These are phyloP conservation scores for Chrysolina americana DNA, from an alignment of 2,888 invertebrate species.

Conservation along the genomic window DNA sequence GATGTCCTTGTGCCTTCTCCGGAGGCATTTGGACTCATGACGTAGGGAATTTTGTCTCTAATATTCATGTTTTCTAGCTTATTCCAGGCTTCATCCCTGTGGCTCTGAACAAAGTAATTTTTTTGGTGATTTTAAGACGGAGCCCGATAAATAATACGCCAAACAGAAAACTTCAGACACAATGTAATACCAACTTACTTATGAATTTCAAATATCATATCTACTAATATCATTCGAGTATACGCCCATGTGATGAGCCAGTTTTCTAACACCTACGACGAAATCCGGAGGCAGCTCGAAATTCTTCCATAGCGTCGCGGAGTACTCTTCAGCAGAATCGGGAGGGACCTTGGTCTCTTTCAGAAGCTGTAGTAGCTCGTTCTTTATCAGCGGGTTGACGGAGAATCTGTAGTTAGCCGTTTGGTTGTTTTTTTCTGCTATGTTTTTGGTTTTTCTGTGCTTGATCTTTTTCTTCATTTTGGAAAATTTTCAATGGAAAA, in stretches of 20 bases:
- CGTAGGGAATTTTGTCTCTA: no score
- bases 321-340: constrained; percentile 34
- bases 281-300: constrained; percentile 48
- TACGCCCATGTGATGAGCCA: constrained; percentile 45
- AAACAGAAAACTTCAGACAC: neutral
- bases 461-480: constrained; percentile 47
- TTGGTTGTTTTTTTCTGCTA: constrained; percentile 45
- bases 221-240: constrained; percentile 34
- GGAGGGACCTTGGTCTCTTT: constrained; percentile 42
- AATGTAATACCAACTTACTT: constrained; percentile 7
- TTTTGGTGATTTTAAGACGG: no score
- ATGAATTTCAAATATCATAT: constrained; percentile 33
- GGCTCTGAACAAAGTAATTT: no score
- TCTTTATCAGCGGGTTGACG: constrained; percentile 51
- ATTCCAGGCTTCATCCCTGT: no score
- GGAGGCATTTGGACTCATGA: no score
- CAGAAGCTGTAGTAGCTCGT: constrained; percentile 49
- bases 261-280: constrained; percentile 32
- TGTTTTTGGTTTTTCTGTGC: constrained; percentile 46
- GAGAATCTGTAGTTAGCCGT: constrained; percentile 43
- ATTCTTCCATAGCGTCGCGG: constrained; percentile 43
- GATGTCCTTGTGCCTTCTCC: no score
- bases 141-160: no score
- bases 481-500: constrained; percentile 29
- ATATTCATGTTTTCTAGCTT: no score